Evolutionary conservation across 2,797 vertebrate genomes (phyloP), one percentile per base, ranked within the genome.

Genomic region (Spondyliosoma cantharus): DNA sequence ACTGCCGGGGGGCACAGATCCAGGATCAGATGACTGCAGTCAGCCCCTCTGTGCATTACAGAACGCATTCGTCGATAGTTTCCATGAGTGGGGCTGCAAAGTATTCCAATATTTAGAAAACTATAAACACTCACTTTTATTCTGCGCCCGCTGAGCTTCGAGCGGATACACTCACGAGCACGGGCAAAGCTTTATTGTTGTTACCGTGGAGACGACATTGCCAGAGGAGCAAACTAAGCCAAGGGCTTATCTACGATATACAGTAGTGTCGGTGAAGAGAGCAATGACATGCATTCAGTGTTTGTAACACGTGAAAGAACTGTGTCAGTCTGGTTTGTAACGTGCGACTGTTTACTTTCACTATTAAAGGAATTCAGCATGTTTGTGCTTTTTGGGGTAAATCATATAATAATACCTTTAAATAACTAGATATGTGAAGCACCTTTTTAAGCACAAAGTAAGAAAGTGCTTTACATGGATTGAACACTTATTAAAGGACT

Each of bases 11-110:
- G 74, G 77, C 81, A 84, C 72, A 72, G 73, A 81, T 86, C 89
- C 85, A 85, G 71, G 72, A 90, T 92, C 87, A 84, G 83, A 91
- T 86, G 85, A 86, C 87, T 87, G 71, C 87, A 84, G 76, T 54
- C 75, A 90, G 71, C 7, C 37, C 77, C 57, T 78, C 37, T n/a
- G 60, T 80, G 83, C 75, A 66, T 83, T 89, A 74, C 57, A 76
- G 75, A 86, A 78, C 53, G 29, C 68, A 71, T 81, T 81, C 58
- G 67, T 81, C 1, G 46, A 86, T 86, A 78, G 70, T 91, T 92
- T 90, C 84, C 86, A 90, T 63, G 61, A 84, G 45, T 4, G 62
- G 73, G 22, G 61, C 61, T 62, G 66, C 67, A 49, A 83, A 73
- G 67, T 60, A 66, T 85, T 82, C 58, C 66, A 71, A 58, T 68